A percentile compares a stretch with the other conserved stretches of the same genome.
Evolutionary conservation across 2,797 vertebrate species (phyloP).

Genomic region (Tadarida brasiliensis): DNA sequence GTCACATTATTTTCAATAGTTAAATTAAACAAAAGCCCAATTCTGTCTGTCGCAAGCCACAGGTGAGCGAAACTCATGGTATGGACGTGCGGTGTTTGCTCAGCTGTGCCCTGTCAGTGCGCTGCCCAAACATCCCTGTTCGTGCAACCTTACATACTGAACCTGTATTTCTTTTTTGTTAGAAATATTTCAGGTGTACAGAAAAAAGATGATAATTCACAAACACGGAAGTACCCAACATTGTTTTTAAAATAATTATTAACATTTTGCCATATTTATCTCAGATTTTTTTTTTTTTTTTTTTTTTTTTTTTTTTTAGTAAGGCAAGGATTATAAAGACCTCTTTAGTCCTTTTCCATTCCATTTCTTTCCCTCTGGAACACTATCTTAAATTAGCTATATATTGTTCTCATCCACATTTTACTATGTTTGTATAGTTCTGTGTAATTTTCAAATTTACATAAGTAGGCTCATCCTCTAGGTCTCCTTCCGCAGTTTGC

Average conservation of each 20-base stretch:
- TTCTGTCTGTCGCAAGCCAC: not conserved
- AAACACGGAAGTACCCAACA: not conserved
- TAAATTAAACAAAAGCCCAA: not conserved
- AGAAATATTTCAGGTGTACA: slow-evolving; percentile 13
- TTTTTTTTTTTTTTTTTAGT: not conserved
- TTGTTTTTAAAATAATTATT: slow-evolving; percentile 31
- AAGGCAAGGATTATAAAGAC: not conserved
- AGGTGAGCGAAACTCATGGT: not conserved
- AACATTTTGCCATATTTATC: slow-evolving; percentile 31
- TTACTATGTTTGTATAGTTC: not conserved
- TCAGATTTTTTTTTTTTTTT: not conserved
- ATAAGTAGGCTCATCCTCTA: not conserved
- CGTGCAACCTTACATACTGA: not conserved
- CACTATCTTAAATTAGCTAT: not conserved
- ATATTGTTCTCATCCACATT: not conserved
- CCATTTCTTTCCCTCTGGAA: not conserved
- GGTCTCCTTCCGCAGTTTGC: not conserved
- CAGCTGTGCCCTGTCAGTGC: fast-evolving
- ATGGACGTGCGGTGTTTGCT: not conserved
- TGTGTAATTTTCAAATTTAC: not conserved
- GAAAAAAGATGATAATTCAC: not conserved
- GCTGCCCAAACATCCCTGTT: not conserved
- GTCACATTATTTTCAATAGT: slow-evolving; percentile 8
- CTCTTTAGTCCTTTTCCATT: not conserved
- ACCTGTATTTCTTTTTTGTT: not conserved